Percentiles rank a stretch among this genome's conserved stretches.
Conservation (phyloP, 2,797 vertebrate species). For the Chelon auratus region DNA sequence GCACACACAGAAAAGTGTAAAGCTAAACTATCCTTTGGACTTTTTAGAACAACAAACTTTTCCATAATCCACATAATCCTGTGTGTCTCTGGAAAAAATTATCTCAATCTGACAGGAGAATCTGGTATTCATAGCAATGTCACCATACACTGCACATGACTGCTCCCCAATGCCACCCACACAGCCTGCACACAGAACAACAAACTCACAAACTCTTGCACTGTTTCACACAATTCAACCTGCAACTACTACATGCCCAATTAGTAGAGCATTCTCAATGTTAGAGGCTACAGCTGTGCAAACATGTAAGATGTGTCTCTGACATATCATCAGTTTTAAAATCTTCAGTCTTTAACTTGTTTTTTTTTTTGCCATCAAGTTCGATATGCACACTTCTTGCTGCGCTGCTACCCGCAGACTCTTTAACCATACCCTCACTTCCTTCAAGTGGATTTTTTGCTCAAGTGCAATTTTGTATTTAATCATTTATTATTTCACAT, state of each 20-base stretch:
- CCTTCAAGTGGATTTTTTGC: too few relatives aligned
- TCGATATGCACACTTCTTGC: background rate
- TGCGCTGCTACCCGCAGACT: background rate
- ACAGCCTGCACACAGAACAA: background rate
- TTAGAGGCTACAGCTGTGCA: too few relatives aligned
- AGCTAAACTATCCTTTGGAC: too few relatives aligned
- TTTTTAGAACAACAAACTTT: too few relatives aligned
- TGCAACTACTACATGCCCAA: background rate
- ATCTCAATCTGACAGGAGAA: background rate
- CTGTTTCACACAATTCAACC: background rate
- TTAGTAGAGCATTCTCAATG: background rate
- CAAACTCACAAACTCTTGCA: background rate
- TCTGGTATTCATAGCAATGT: background rate
- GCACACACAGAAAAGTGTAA: too few relatives aligned
- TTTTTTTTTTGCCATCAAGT: background rate
- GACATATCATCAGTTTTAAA: too few relatives aligned
- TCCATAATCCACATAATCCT: too few relatives aligned
- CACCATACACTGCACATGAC: too few relatives aligned
- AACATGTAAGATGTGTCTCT: too few relatives aligned
- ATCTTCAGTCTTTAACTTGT: background rate
- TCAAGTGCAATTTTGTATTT: background rate
- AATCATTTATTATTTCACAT: background rate
- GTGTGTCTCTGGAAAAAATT: background rate
- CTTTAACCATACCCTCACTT: background rate
- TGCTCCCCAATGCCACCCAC: background rate